Evolutionary conservation across 2,888 invertebrate species (phyloP).

Genomic region (Mesochorus sp.): DNA sequence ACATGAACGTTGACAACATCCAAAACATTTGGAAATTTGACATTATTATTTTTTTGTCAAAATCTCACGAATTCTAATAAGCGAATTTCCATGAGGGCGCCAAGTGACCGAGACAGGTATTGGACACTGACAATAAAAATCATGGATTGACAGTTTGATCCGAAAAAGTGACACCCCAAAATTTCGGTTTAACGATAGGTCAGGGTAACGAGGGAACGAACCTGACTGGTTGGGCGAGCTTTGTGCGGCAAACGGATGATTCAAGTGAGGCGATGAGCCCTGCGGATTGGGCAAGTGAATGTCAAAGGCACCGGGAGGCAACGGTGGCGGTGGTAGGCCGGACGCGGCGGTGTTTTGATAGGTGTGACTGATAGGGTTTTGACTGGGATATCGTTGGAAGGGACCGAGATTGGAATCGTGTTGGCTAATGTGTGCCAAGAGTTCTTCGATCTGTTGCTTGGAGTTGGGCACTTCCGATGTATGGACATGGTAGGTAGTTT

Average conservation of each 20-base stretch:
- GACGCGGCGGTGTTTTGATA: constrained; percentile 64
- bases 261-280: constrained; percentile 76
- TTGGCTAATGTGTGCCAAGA: constrained; percentile 79
- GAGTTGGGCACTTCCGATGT: constrained; percentile 76
- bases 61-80: too few species aligned
- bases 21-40: too few species aligned
- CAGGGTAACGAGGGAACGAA: constrained; percentile 78
- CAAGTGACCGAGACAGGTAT: too few species aligned
- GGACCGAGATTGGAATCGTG: constrained; percentile 78
- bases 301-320: constrained; percentile 73
- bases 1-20: too few species aligned
- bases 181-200: too few species aligned
- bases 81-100: too few species aligned
- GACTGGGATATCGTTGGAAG: constrained; percentile 76
- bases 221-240: constrained; percentile 78
- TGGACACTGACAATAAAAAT: too few species aligned
- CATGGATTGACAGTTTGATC: too few species aligned
- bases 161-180: too few species aligned
- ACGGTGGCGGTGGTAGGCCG: constrained; percentile 65
- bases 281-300: constrained; percentile 74
- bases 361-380: constrained; percentile 70
- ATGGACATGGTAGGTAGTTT: constrained; percentile 78
- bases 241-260: constrained; percentile 78
- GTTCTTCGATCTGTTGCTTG: constrained; percentile 78
- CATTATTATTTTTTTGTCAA: too few species aligned